These are phyloP conservation scores for Polymixis lichenea DNA, from an alignment of 2,888 invertebrate genomes.

Conservation along the genomic window DNA sequence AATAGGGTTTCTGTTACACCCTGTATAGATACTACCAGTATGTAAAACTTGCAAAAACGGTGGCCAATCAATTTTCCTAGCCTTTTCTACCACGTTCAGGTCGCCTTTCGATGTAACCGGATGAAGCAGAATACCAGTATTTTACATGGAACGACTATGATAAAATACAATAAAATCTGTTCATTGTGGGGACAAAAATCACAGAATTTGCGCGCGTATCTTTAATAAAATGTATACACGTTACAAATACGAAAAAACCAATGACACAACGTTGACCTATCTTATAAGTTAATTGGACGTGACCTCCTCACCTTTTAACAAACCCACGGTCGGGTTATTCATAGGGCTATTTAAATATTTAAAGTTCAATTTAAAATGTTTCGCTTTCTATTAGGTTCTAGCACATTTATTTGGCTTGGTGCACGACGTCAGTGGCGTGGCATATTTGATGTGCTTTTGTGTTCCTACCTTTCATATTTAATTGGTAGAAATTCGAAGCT, in stretches of 20 bases:
- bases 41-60: no score
- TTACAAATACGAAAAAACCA: slow-evolving; percentile 14
- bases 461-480: background rate
- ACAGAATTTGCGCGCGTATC: background rate
- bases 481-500: background rate
- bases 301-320: slow-evolving; percentile 25
- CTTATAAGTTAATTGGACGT: slow-evolving; percentile 10
- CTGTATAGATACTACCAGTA: no score
- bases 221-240: background rate
- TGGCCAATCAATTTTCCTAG: no score
- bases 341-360: slow-evolving; percentile 20
- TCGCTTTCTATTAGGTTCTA: background rate
- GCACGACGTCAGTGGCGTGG: background rate
- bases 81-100: no score
- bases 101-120: no score
- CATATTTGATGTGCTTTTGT: slow-evolving; percentile 4
- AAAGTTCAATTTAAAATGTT: slow-evolving; percentile 5
- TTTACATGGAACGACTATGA: no score
- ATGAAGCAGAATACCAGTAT: no score
- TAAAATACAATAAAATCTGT: background rate
- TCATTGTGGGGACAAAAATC: background rate
- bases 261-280: slow-evolving; percentile 12
- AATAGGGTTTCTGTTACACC: no score
- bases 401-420: background rate
- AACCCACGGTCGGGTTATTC: slow-evolving; percentile 6